Evolutionary conservation across 1,140 invertebrate species (phyloP), one percentile per base, ranked within the genome.

Genomic region (Aphaenogaster floridana): DNA sequence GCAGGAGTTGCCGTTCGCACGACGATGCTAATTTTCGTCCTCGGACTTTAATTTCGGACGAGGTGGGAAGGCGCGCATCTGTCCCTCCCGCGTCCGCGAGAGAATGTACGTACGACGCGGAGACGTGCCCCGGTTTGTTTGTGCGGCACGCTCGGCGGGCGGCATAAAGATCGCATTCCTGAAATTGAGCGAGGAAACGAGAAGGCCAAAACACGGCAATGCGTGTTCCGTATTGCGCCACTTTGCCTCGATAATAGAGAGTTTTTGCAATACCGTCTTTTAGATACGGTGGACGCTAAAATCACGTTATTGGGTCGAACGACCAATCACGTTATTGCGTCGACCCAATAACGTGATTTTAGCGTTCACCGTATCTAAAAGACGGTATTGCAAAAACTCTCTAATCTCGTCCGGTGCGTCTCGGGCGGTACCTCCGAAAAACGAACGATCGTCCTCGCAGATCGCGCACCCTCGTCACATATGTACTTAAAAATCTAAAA

Each of bases 101-200:
- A 28, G 39, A 68, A 21, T 48, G 34, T 21, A 17, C 52, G 34
- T 21, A 17, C 52, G 34, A 57, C 17, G 54, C 9, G 39, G 64
- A 36, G 15, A 57, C 15, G 39, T 59, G 54, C 28, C 15, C 45
- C 54, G 68, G 59, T 74, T 48, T 72, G 42, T 59, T 57, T 54
- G 68, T 36, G 39, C 21, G 50, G 48, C 48, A 28, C 39, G 34
- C 13, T 48, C 69, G 34, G 17, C 28, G 68, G 42, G 6, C 3
- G 68, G 50, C 34, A 61, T 61, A 59, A 61, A 83, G 54, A 61
- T 74, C 69, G 28, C 42, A 74, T 84, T 84, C 80, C 13, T 84
- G 69, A 74, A 84, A 76, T 63, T 61, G 11, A 74, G 42, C 39
- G 52, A 74, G 45, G 34, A 48, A 61, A 42, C 34, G 36, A 66